Evolutionary conservation across 1,140 invertebrate species (phyloP), one percentile per base, ranked within the genome.

Genomic region (Heliconius himera): DNA sequence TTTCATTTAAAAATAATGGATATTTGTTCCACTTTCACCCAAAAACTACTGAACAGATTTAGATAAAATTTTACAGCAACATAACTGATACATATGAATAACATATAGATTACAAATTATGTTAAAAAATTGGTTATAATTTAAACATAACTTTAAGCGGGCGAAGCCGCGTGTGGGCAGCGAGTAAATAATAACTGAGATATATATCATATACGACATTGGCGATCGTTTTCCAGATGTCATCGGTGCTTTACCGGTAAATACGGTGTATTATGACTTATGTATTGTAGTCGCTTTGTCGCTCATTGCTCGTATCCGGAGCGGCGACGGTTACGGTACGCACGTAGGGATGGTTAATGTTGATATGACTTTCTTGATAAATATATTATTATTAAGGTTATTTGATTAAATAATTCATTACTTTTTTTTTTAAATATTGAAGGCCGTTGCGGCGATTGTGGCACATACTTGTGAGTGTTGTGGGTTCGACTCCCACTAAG

Each of bases 261-360:
- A 66, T 60, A 76, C 74, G 36, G 22, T 51, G 49, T 60, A 79
- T 79, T 77, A 46, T 5, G 41, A 46, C 41, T 46, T 46, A 76
- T 79, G 74, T 81, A 49, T 78, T 71, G 80, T 73, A 84, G 66
- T 49, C 46, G 36, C 13, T 70, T 86, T 85, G 85, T 85, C 82
- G 82, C 70, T 88, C 82, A 88, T 88, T 87, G 84, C 85, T 86
- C 86, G 83, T 85, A 83, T 88, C 87, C 87, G 87, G 83, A 77
- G 78, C 76, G 81, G 66, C 79, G 20, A 66, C 60, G 60, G 26
- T 29, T 4, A 56, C 22, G 13, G 11, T 29, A 29, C 3, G 60
- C 22, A 29, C 60, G 60, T 66, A 66, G 11, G 60, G 60, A 6
- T 22, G 5, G 60, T 66, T 11, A 13, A 66, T 5, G 60, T 29